Conservation (phyloP, 2,797 vertebrate genomes). For the Sphaeramia orbicularis region DNA sequence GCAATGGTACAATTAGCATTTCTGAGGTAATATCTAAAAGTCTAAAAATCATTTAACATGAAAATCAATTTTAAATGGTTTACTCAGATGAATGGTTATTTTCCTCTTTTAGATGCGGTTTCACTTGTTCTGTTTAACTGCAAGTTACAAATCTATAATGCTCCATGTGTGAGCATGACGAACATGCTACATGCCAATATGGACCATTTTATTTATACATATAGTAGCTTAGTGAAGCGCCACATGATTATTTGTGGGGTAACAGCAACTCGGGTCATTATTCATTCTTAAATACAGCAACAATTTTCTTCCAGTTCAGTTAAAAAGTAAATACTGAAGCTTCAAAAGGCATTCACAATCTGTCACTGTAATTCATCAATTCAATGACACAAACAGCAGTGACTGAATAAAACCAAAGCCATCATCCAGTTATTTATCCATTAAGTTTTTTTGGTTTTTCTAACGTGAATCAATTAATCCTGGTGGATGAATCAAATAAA, state of each 20-base stretch:
- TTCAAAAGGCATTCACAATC: background rate
- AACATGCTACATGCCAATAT: background rate
- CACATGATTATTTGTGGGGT: too few relatives aligned
- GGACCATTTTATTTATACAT: slow-evolving; percentile 7
- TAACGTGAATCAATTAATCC: background rate
- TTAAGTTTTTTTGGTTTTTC: too few relatives aligned
- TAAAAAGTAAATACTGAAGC: background rate
- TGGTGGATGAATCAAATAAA: background rate
- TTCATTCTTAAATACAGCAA: too few relatives aligned
- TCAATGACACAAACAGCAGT: background rate
- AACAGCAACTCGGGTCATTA: too few relatives aligned
- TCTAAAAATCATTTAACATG: background rate
- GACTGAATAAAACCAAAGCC: slow-evolving; percentile 4
- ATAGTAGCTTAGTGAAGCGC: slow-evolving; percentile 6
- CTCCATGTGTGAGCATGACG: background rate
- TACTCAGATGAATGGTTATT: background rate
- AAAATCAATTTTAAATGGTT: background rate
- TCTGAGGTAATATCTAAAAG: too few relatives aligned
- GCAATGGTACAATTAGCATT: too few relatives aligned
- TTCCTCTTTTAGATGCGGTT: background rate
- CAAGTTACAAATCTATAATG: background rate
- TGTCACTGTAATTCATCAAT: background rate
- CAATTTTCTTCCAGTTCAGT: background rate
- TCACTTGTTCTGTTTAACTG: background rate
- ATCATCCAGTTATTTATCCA: background rate